Evolutionary conservation across 2,888 invertebrate species (phyloP).

Genomic region (Sphinx pinastri): DNA sequence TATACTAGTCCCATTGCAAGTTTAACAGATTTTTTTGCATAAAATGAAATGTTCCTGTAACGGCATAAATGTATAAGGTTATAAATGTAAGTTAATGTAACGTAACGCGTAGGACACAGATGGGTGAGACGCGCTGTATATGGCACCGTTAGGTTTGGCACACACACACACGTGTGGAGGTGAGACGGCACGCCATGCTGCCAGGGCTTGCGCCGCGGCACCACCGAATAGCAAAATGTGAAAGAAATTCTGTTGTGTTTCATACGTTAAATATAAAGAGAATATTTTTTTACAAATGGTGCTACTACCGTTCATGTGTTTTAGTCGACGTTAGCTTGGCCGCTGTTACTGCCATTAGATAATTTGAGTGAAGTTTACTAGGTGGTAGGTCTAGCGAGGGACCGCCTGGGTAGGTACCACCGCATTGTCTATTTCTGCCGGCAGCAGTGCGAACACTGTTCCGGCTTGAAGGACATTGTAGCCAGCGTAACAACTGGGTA

Average conservation of each 20-base stretch:
- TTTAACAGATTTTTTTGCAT: constrained; percentile 77
- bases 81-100: constrained; percentile 67
- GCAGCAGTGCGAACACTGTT: no score
- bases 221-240: constrained; percentile 20
- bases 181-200: constrained; percentile 49
- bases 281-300: constrained; percentile 83
- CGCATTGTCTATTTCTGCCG: no score
- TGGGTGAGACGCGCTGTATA: constrained; percentile 35
- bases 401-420: no score
- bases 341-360: constrained; percentile 65
- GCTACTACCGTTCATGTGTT: constrained; percentile 75
- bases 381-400: no score
- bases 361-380: constrained; percentile 21
- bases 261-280: constrained; percentile 17
- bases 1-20: constrained; percentile 83
- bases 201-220: constrained; percentile 45
- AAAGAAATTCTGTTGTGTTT: constrained; percentile 57
- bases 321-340: constrained; percentile 75
- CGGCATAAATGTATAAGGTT: constrained; percentile 76
- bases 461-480: no score
- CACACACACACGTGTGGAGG: constrained; percentile 32
- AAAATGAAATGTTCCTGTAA: constrained; percentile 79
- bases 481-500: no score
- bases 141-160: no score
- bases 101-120: constrained; percentile 55